Base-by-base conservation (phyloP, 2,888 invertebrate species). In the Caenorhabditis panamensis region DNA sequence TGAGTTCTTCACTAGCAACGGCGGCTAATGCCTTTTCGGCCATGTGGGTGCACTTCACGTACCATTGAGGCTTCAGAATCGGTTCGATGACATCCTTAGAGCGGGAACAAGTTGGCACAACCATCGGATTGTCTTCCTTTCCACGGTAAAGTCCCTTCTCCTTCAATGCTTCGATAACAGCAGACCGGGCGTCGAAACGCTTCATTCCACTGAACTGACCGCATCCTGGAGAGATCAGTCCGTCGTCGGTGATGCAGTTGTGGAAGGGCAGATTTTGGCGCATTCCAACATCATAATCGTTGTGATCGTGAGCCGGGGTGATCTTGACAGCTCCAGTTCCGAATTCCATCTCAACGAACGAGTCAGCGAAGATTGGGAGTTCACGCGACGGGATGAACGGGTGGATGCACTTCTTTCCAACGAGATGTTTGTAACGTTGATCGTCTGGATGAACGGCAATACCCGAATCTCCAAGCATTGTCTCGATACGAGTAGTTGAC, bases 61-160 rank as follows among this genome's bases (percentile, higher is more conserved):
- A 97, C 98, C 98, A 99, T 92, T 99, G 99, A 0, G 96, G 96
- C 91, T 96, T 97, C 37, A 97, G 93, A 90, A 98, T 93, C 0
- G 97, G 97, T 90, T 99, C 99, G 18, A 99, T 95, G 0, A 99
- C 94, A 91, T 99, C 99, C 92, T 97, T 97, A 1, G 97, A 97
- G 47, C 99, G 94, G 91, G 96, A 93, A 91, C 93, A 93, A 76
- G 96, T 94, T 0, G 99, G 99, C 36, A 99, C 95, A 68, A 96
- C 95, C 98, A 98, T 99, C 1, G 95, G 94, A 92, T 99, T 95
- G 73, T 96, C 95, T 82, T 94, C 94, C 0, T 94, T 94, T 86
- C 94, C 95, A 51, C 94, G 93, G 91, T 95, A 95, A 16, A 96
- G 92, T 26, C 94, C 94, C 88, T 94, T 92, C 71, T 94, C 93